Evolutionary conservation across 2,888 invertebrate species (phyloP), one percentile per base, ranked within the genome.

Genomic region (Cephus pygmeus): DNA sequence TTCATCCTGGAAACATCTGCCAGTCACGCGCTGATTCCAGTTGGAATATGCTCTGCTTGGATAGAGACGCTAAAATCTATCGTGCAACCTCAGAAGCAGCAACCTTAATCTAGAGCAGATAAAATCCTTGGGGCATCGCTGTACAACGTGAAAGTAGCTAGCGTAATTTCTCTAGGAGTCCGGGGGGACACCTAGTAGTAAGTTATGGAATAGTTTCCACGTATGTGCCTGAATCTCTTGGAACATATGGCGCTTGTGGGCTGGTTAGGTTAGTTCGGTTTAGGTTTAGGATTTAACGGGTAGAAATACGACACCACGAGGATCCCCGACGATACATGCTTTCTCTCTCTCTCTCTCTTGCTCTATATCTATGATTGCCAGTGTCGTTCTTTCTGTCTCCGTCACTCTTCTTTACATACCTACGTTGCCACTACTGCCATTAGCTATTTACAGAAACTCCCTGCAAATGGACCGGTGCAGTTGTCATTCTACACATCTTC

Each of bases 401-500:
- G 40, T 56, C 23, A 9, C 40, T 23, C 40, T 56, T 56, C 40
- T 56, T 56, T 23, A 56, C 40, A 56, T 56, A 56, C 2, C 15
- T 56, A 56, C 0, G 23, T 56, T 23, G 2, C 71, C 71, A 83
- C 83, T 86, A 85, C 84, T 31, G 84, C 89, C 90, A 90, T 90
- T 89, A 90, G 90, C 89, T 91, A 91, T 91, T 91, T 90, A 90
- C 89, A 87, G 90, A 90, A 89, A 90, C 87, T 81, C 88, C 83
- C 85, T 87, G 89, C 87, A 89, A 89, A 90, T 90, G 89, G 88
- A 84, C 83, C 86, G 81, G 81, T 80, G 83, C 82, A 84, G 83
- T 85, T 85, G 85, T 85, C 84, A 82, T 87, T 84, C 84, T 81
- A 87, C 84, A 85, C 84, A 80, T 87, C 84, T 85, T 83, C 85